A percentile compares a stretch with the other conserved stretches of the same genome.
Conservation (phyloP, 2,797 vertebrate genomes). For the Aselliscus stoliczkanus region DNA sequence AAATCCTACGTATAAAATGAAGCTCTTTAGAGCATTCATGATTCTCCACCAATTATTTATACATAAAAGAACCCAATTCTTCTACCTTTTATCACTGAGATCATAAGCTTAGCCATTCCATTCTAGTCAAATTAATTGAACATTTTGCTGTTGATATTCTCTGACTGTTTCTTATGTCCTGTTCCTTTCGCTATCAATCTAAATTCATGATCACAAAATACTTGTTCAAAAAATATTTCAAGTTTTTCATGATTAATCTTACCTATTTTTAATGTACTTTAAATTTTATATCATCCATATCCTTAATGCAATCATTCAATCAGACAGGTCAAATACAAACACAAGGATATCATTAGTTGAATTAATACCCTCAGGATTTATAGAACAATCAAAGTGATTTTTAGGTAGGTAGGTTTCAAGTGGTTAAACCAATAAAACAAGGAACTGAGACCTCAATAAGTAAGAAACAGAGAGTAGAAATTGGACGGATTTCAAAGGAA, state of each 20-base stretch:
- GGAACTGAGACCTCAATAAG: background rate
- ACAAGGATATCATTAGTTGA: background rate
- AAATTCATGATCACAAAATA: background rate
- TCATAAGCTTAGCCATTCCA: background rate
- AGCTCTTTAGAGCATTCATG: background rate
- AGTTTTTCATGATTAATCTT: background rate
- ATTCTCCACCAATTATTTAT: background rate
- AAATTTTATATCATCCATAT: background rate
- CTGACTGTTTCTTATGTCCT: constrained; percentile 54
- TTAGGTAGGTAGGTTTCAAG: constrained; percentile 12
- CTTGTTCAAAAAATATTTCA: background rate
- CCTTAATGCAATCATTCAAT: background rate
- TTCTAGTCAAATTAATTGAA: background rate
- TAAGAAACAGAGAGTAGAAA: constrained; percentile 1
- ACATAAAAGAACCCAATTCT: background rate
- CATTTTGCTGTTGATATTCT: background rate
- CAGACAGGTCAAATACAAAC: background rate
- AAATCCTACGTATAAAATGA: background rate
- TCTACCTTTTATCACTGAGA: background rate
- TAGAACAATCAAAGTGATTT: background rate
- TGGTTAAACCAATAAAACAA: background rate
- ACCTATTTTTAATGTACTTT: background rate
- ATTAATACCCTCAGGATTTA: background rate
- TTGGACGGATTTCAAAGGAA: background rate
- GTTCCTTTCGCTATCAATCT: constrained; percentile 37